These are phyloP conservation scores for Dreissena polymorpha DNA, from an alignment of 1,140 invertebrate genomes.

Conservation along the genomic window DNA sequence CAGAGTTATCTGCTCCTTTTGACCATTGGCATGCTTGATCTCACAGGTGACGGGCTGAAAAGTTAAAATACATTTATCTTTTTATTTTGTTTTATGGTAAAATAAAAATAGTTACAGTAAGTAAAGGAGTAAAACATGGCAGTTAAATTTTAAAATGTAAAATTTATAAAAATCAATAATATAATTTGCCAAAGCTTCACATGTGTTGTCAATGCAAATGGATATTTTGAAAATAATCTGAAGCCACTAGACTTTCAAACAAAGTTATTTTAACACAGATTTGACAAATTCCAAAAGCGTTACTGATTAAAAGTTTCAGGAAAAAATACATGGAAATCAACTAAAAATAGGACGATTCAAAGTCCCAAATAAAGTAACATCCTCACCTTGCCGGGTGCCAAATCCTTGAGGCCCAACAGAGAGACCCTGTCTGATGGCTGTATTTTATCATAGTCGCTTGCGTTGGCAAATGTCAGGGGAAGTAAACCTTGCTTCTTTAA, in stretches of 20 bases:
- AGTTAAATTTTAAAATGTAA: neutral
- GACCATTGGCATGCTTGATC: conserved; percentile 95
- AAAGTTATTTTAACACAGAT: neutral
- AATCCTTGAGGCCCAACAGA: conserved; percentile 90
- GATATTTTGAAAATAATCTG: no score
- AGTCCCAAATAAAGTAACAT: neutral
- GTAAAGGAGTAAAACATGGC: neutral
- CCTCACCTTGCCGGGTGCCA: conserved; percentile 94
- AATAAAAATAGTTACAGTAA: neutral
- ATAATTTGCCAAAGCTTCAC: no score
- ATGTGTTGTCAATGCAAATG: no score
- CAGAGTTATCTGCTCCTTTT: conserved; percentile 90
- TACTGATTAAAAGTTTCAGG: neutral
- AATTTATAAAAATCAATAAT: neutral
- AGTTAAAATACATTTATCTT: conserved; percentile 50
- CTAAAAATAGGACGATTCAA: neutral
- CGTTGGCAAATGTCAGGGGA: conserved; percentile 96
- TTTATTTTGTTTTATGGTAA: neutral
- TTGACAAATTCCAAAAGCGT: neutral
- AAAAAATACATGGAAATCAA: neutral
- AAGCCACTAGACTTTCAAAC: neutral
- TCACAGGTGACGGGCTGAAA: conserved; percentile 92
- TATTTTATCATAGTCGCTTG: conserved; percentile 98
- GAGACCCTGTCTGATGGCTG: conserved; percentile 96
- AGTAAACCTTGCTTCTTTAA: conserved; percentile 99